Evolutionary conservation across 2,888 invertebrate genomes (phyloP), one percentile per base, ranked within the genome.

Genomic region (Neoaliturus tenellus): DNA sequence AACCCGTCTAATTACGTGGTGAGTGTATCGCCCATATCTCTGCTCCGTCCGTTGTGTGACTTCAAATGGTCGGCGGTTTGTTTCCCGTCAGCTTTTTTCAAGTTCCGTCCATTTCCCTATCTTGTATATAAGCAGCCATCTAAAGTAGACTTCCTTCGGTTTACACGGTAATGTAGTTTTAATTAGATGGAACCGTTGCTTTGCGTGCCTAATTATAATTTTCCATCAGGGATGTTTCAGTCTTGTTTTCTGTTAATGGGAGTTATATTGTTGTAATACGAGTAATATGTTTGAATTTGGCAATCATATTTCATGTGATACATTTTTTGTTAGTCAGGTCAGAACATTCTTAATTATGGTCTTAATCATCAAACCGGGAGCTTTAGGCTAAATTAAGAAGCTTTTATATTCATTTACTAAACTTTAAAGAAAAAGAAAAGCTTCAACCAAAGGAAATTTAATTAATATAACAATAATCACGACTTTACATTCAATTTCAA

Each of bases 51-150:
- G 62, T 62, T 62, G 62, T 28, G 58, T 17, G 17, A 1, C 62
- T 62, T 14, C 62, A 28, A 62, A 62, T 62, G 62, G 62, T 28
- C 28, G 31, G 17, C 62, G 12, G 62, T 62, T 62, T 62, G 62
- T 62, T 62, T 62, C 62, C 55, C 62, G 62, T 62, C 62, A 25
- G 62, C 6, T 62, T 62, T 62, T 62, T 62, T 62, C 62, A 62
- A 62, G 62, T 62, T 62, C 62, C 62, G 62, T 62, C 62, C 62
- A 62, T 62, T 62, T 28, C 62, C 62, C 62, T 62, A 62, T 62
- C 62, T 62, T 62, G 62, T 62, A 3, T 31, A 3, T 31, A 0
- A 8, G 28, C 28, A 25, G 8, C 62, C 6, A 31, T 12, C 62
- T 62, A 28, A 31, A 62, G 31, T 31, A 62, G 12, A 62, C 62